Conservation (phyloP, 2,113 vertebrate genomes). For the Sebastes schlegelii region DNA sequence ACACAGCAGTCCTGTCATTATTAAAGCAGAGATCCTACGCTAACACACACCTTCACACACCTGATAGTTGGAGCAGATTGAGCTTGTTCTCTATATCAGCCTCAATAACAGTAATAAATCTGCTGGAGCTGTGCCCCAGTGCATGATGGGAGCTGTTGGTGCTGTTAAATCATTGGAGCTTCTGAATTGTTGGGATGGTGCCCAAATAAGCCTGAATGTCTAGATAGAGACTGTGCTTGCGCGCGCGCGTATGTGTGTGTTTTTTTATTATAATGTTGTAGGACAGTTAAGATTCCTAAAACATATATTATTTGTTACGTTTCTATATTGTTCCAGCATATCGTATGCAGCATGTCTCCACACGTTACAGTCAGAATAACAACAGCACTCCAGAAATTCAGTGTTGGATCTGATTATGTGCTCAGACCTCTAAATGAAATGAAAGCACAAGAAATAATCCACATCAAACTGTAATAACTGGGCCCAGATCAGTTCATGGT, state of each 20-base stretch:
- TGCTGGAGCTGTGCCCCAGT: background rate
- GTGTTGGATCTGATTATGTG: background rate
- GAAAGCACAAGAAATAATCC: background rate
- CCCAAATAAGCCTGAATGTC: background rate
- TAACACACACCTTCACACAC: slow-evolving; percentile 66
- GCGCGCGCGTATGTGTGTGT: too few relatives aligned
- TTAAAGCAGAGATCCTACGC: slow-evolving; percentile 69
- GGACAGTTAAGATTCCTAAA: too few relatives aligned
- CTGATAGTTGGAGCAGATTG: slow-evolving; percentile 57
- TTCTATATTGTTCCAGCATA: too few relatives aligned
- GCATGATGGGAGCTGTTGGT: slow-evolving; percentile 31
- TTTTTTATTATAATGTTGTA: too few relatives aligned
- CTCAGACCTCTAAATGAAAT: background rate
- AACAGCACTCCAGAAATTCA: too few relatives aligned
- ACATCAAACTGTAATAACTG: background rate
- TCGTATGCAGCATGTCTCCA: too few relatives aligned
- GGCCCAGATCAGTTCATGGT: background rate
- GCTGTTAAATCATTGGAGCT: background rate
- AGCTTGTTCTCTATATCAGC: slow-evolving; percentile 4
- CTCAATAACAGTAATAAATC: slow-evolving; percentile 35
- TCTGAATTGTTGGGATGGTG: background rate
- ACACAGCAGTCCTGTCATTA: slow-evolving; percentile 71
- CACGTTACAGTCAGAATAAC: too few relatives aligned
- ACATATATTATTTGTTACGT: too few relatives aligned
- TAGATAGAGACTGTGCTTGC: too few relatives aligned